These are phyloP conservation scores for Etheostoma cragini DNA, from an alignment of 2,113 vertebrate genomes.

Conservation along the genomic window DNA sequence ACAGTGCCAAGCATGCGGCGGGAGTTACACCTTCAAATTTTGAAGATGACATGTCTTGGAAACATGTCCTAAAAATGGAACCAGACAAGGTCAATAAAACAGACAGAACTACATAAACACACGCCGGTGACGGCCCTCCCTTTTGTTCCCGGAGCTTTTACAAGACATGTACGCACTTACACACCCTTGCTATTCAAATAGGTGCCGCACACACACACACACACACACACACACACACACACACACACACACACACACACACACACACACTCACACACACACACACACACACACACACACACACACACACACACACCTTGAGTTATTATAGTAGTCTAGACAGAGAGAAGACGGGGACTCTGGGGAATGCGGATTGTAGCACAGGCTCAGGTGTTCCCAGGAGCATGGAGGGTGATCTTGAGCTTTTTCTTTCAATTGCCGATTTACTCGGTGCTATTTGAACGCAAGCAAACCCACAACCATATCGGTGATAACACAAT, in stretches of 20 bases:
- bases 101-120: constrained; percentile 65
- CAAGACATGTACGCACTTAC: constrained; percentile 44
- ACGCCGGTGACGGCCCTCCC: constrained; percentile 51
- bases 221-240: neutral
- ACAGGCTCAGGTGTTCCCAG: constrained; percentile 55
- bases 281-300: neutral
- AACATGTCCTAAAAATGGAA: constrained; percentile 66
- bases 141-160: constrained; percentile 67
- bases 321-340: constrained; percentile 79
- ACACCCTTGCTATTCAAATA: constrained; percentile 50
- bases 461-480: constrained; percentile 6
- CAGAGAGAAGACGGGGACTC: constrained; percentile 61
- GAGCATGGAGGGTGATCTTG: constrained; percentile 20
- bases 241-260: constrained; percentile 40
- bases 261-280: constrained; percentile 30
- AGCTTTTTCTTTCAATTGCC: constrained; percentile 29
- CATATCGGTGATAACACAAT: neutral
- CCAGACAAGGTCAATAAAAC: constrained; percentile 58
- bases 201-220: constrained; percentile 19
- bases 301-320: constrained; percentile 40
- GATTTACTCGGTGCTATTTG: constrained; percentile 33
- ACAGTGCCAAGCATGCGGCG: constrained; percentile 18
- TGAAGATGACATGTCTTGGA: constrained; percentile 62
- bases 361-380: constrained; percentile 63
- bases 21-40: constrained; percentile 29